Percentiles rank a stretch among this genome's conserved stretches.
phyloP scores from a whole-genome alignment of 2,113 vertebrate species.

The Gambusia holbrooki region DNA sequence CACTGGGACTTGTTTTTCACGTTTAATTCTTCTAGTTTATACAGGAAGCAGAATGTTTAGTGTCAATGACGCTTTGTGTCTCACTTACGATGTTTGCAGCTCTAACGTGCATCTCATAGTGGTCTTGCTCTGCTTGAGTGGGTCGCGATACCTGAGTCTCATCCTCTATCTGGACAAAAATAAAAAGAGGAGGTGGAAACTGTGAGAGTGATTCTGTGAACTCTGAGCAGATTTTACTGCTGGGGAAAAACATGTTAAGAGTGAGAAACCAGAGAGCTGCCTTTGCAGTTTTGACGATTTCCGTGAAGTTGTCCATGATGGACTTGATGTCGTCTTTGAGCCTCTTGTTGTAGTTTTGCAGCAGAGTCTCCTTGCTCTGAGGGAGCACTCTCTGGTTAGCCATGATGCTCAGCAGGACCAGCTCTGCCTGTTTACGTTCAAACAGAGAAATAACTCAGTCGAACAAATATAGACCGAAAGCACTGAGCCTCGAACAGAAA shows the following conservation, averaged over 20 bases:
- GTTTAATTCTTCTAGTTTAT: too few species aligned
- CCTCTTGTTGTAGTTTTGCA: constrained; percentile 98
- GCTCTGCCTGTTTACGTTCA: constrained; percentile 9
- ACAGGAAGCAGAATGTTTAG: not conserved
- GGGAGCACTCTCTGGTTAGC: constrained; percentile 87
- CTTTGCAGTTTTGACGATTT: constrained; percentile 95
- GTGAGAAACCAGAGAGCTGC: constrained; percentile 62
- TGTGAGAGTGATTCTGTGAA: not conserved
- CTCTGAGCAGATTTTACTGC: not conserved
- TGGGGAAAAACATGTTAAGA: too few species aligned
- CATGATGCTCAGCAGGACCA: constrained; percentile 72
- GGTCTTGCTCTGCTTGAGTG: constrained; percentile 96
- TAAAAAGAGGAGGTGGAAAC: not conserved
- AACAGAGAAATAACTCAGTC: not conserved
- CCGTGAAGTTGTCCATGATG: constrained; percentile 95
- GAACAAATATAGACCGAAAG: not conserved
- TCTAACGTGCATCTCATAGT: constrained; percentile 98
- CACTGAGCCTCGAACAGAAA: constrained; percentile 17
- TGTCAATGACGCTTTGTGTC: not conserved
- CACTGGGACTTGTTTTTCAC: too few species aligned
- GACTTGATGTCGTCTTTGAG: constrained; percentile 95
- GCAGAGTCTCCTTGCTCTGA: constrained; percentile 93
- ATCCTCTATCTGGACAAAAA: constrained; percentile 88
- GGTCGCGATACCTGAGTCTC: constrained; percentile 95
- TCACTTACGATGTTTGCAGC: constrained; percentile 97